Base-by-base conservation (phyloP, 2,113 vertebrate species). In the Psittacus erithacus region DNA sequence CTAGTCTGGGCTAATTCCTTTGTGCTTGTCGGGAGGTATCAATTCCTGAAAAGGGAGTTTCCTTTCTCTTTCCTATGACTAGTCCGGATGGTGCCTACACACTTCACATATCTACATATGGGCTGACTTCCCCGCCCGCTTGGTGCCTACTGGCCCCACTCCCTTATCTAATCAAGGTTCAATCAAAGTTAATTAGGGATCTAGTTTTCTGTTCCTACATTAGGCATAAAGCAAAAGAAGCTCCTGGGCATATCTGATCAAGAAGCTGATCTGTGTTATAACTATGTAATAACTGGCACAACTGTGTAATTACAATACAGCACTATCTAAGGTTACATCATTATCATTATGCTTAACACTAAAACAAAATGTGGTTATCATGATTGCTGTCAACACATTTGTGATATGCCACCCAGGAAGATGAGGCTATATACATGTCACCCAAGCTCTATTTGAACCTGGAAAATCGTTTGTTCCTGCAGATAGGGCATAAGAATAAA, bases 231-330 rank as follows among this genome's bases (percentile, higher is more conserved):
- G 96, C 95, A 97, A 92, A 97, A 97, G 96, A 92, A 95, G 96
- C 96, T 97, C 93, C 96, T 97, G 96, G 96, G 96, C 96, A 97
- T 96, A 97, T 97, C 96, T 95, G 96, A 97, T 97, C 95, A 95
- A 96, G 95, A 88, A 88, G 94, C 91, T 95, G 96, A 97, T 97
- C 89, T 96, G 94, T 96, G 94, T 96, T 97, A 82, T 91, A 96
- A 95, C 94, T 93, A 96, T 97, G 96, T 97, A 97, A 97, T 96
- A 97, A 95, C 96, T 97, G 96, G 95, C 96, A 96, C 95, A 84
- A 96, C 96, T 96, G 83, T 91, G 93, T 96, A 96, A 97, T 97
- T 97, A 97, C 95, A 95, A 96, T 95, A 86, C 83, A 92, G 96
- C 96, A 33, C 86, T 96, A 97, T 97, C 96, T 97, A 87, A 92